Evolutionary conservation across 2,113 vertebrate genomes (phyloP).

Genomic region (Thermophis baileyi): DNA sequence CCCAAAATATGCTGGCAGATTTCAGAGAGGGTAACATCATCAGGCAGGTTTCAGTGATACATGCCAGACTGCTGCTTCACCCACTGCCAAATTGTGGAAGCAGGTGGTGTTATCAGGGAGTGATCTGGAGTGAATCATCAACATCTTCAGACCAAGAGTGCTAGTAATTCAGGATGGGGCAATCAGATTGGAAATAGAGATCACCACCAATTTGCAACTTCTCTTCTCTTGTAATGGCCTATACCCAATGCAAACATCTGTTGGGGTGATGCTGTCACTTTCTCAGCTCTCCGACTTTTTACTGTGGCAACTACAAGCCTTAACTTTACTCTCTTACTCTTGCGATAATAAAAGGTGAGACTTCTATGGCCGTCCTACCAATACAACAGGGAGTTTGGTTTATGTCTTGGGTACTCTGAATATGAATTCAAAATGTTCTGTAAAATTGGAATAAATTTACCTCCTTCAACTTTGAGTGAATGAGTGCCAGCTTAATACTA

Average conservation of each 20-base stretch:
- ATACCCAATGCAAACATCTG: neutral
- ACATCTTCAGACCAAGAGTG: neutral
- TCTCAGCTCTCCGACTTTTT: neutral
- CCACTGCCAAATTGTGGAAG: neutral
- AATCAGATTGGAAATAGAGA: neutral
- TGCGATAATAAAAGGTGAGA: neutral
- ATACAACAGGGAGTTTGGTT: neutral
- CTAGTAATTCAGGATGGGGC: neutral
- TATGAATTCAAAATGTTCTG: neutral
- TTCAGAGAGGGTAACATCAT: neutral
- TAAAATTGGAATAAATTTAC: neutral
- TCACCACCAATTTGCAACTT: neutral
- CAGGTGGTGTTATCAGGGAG: neutral
- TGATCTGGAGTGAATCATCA: neutral
- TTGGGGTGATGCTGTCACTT: neutral
- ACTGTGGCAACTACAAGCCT: neutral
- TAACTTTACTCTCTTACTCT: neutral
- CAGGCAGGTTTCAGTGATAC: neutral
- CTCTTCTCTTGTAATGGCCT: neutral
- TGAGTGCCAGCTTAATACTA: neutral
- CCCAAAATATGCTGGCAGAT: neutral
- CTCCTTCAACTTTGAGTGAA: neutral
- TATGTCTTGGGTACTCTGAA: neutral
- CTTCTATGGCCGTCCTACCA: neutral
- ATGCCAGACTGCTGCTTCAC: neutral